A percentile compares a stretch with the other conserved stretches of the same genome.
phyloP scores from a whole-genome alignment of 1,140 invertebrate species.

The Holcopasites calliopsidis region DNA sequence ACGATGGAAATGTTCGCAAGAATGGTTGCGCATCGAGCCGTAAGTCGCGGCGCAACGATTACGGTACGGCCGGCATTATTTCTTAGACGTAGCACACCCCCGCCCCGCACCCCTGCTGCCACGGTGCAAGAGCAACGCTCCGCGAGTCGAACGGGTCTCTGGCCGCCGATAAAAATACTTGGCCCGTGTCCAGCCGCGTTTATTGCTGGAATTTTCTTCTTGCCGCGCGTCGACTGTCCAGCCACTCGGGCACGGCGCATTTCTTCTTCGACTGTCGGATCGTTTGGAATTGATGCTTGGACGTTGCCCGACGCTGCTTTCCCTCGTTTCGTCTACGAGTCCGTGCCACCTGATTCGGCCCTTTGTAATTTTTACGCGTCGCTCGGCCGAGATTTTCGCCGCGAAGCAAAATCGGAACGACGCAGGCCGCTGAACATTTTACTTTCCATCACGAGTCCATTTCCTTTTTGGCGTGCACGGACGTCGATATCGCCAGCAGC shows the following conservation, averaged over 20 bases:
- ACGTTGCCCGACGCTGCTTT: not conserved
- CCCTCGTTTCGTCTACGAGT: not conserved
- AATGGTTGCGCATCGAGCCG: constrained; percentile 54
- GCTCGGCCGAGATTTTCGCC: not conserved
- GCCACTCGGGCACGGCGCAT: constrained; percentile 51
- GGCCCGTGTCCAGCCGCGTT: constrained; percentile 56
- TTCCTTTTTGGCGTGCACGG: not conserved
- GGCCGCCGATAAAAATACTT: constrained; percentile 61
- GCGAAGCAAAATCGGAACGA: not conserved
- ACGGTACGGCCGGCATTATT: constrained; percentile 55
- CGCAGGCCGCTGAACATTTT: not conserved
- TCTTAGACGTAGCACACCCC: constrained; percentile 42
- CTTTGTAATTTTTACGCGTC: not conserved
- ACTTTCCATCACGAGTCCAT: constrained; percentile 20
- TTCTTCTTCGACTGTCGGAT: constrained; percentile 14
- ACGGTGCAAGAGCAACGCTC: constrained; percentile 16
- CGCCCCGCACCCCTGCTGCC: not conserved
- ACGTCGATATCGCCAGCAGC: not conserved
- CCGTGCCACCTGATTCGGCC: not conserved
- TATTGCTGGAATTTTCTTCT: constrained; percentile 63
- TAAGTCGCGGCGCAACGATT: constrained; percentile 53
- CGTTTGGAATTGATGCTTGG: constrained; percentile 4
- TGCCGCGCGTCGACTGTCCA: constrained; percentile 4
- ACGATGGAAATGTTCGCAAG: constrained; percentile 59
- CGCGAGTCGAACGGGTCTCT: constrained; percentile 27